Base-by-base conservation (phyloP, 2,888 invertebrate species). In the Cancer borealis region DNA sequence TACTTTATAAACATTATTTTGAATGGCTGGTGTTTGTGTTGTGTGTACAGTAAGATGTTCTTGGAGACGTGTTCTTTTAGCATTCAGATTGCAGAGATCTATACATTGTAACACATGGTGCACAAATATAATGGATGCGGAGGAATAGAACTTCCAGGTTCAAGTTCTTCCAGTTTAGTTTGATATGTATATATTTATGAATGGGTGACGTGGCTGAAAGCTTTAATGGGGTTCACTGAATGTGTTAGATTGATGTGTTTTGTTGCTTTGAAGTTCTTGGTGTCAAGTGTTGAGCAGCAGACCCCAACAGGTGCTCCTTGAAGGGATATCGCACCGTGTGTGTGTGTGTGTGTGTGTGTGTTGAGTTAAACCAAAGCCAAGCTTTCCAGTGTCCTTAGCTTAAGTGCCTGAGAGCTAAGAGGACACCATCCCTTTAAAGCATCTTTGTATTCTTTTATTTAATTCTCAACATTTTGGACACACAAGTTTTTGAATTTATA, bases 331-430 rank as follows among this genome's bases (percentile, higher is more conserved):
- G 46, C 88, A n/a, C 47, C 2, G 88, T 89, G 6, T 21, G 10
- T 54, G 49, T 54, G 49, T 90, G 90, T 49, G 60, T 21, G 14
- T 88, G 47, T 89, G n/a, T 54, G 47, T 90, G 54, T 60, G 30
- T 30, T 54, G 54, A 54, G 49, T 54, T 54, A 90, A 92, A 94
- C 94, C 94, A 94, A 92, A 94, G 94, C 90, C 94, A 92, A 94
- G 94, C 94, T 54, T 90, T 92, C 94, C 94, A 94, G 94, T 94
- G 94, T 90, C 93, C 94, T 94, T 94, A 94, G 91, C 92, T 84
- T 94, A n/a, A 92, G 94, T 94, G 94, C 94, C 94, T 94, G 92
- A 88, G 94, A 92, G 91, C 94, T 94, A 92, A 92, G 92, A 73
- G 84, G 92, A 92, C 84, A 73, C 88, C 84, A 89, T 73, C 73